Evolutionary conservation across 2,888 invertebrate genomes (phyloP), one percentile per base, ranked within the genome.

Genomic region (Chelonus formosanus): DNA sequence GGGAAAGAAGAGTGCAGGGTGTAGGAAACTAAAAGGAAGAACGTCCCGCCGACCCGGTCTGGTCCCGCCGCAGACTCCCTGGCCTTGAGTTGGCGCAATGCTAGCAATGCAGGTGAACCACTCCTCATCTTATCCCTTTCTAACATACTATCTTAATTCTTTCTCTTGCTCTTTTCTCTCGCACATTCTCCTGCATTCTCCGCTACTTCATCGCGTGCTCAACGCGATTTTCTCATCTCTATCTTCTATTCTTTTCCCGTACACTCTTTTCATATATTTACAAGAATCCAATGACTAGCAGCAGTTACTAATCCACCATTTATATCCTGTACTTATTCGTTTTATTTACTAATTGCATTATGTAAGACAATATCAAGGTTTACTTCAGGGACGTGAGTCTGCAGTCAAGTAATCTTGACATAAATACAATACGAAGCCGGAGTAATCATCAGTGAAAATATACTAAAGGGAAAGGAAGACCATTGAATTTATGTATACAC

Each of bases 61-160:
- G 79, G 77, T 78, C 79, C 80, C 78, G 77, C 80, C 31, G 34
- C 8, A 79, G 80, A 81, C 81, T 82, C 78, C 74, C 75, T 81
- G 81, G 79, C 80, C 81, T 81, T 80, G 79, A 80, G 80, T 76
- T 76, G 78, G 79, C 79, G 83, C 83, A 82, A 83, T 82, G 83
- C 80, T 80, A 80, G 82, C 81, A 82, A 84, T 83, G 83, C 83
- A 83, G 84, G 84, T 83, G 83, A 83, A 83, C 83, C 82, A 79
- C 81, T 81, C 79, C 75, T 72, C 47, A 55, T 59, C 63, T 70
- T 54, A 65, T 68, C 73, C 67, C 70, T 71, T 74, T 74, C 74
- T 74, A 73, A 74, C 77, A 71, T 75, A 74, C 75, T 67, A 65
- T 53, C 55, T 67, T 43, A 56, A 58, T 62, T 35, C 67, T 71